Conservation (phyloP, 2,888 invertebrate species). For the Bimastos eiseni region DNA sequence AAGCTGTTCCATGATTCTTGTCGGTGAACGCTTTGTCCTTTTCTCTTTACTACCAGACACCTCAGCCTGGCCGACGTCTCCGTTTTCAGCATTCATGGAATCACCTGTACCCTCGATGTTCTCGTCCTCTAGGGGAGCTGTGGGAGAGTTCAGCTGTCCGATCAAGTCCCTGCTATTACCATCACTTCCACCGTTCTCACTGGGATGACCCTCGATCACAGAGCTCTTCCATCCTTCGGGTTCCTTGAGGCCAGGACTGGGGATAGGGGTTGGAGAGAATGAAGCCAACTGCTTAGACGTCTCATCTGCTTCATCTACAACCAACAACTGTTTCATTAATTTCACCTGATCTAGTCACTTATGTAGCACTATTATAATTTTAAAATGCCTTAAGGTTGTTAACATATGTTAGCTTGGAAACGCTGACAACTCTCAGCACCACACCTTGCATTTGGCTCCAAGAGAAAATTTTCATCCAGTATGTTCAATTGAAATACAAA, state of each 20-base stretch:
- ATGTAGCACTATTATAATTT: background rate
- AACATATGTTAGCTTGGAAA: too few species aligned
- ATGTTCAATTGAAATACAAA: too few species aligned
- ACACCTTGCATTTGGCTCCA: too few species aligned
- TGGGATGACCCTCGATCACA: conserved; percentile 43
- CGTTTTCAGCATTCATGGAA: background rate
- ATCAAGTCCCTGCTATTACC: background rate
- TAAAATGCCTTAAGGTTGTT: background rate
- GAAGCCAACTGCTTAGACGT: background rate
- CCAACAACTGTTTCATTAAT: background rate
- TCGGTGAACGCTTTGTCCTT: background rate
- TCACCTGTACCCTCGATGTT: background rate
- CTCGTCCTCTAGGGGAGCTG: background rate
- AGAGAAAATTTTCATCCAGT: too few species aligned
- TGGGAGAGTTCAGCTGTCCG: background rate
- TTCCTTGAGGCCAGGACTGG: conserved; percentile 37
- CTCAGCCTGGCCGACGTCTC: background rate
- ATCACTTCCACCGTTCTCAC: background rate
- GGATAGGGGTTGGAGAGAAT: background rate
- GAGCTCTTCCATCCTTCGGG: conserved; percentile 41
- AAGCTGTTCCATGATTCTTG: background rate
- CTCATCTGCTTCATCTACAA: background rate
- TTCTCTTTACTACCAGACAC: background rate
- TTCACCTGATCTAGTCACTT: background rate
- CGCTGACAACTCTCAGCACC: background rate